Evolutionary conservation across 1,140 invertebrate species (phyloP).

Genomic region (Drosophila melanica): DNA sequence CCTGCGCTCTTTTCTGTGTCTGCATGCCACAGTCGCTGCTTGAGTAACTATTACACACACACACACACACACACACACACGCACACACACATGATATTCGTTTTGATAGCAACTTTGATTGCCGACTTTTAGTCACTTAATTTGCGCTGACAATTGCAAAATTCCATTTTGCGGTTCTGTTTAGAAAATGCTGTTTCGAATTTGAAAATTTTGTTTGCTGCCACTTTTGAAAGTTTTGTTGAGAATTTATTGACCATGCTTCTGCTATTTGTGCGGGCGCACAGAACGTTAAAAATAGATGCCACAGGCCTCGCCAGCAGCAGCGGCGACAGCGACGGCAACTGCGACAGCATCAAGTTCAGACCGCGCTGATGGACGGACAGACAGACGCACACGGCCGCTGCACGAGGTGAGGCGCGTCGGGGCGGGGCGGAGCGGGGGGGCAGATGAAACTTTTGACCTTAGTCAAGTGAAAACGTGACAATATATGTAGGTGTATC

Average conservation of each 20-base stretch:
- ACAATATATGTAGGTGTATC: conserved; percentile 32
- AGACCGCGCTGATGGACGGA: conserved; percentile 48
- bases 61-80: conserved; percentile 5
- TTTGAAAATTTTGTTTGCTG: conserved; percentile 5
- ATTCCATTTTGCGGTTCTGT: conserved; percentile 3
- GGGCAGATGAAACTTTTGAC: conserved; percentile 65
- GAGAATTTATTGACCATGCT: conserved; percentile 47
- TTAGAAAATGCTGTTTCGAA: conserved; percentile 19
- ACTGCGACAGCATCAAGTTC: conserved; percentile 77
- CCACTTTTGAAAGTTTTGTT: conserved; percentile 26
- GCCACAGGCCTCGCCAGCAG: conserved; percentile 41
- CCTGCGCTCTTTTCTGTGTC: conserved; percentile 28
- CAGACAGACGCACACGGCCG: conserved; percentile 7
- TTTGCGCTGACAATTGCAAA: conserved; percentile 6
- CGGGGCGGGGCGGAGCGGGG: neutral
- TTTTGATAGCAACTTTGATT: conserved; percentile 45
- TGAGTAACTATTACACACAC: neutral
- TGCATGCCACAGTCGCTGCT: conserved; percentile 4
- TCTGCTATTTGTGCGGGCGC: conserved; percentile 39
- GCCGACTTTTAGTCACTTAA: conserved; percentile 19
- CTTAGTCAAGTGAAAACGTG: conserved; percentile 78
- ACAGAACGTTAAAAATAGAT: conserved; percentile 40
- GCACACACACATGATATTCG: neutral
- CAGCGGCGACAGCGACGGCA: conserved; percentile 5
- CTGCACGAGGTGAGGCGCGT: neutral